Evolutionary conservation across 1,140 invertebrate species (phyloP).

Genomic region (Eupristina koningsbergeri): DNA sequence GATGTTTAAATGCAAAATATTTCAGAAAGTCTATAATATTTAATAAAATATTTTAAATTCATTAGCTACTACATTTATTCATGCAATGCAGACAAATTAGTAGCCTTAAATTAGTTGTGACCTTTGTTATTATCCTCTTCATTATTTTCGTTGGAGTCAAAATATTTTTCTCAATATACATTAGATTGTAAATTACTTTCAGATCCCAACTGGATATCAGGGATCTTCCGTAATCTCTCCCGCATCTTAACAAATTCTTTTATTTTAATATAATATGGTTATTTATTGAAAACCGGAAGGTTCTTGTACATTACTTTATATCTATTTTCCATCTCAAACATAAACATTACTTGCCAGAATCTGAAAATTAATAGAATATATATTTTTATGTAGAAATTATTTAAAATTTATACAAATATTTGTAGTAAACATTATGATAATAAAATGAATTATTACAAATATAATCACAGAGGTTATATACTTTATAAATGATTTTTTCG

Average conservation of each 20-base stretch:
- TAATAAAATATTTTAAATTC: background rate
- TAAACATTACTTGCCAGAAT: background rate
- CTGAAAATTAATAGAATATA: slow-evolving; percentile 14
- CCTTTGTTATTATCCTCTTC: background rate
- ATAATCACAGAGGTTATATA: no score
- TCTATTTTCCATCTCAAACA: slow-evolving; percentile 33
- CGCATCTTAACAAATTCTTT: slow-evolving; percentile 63
- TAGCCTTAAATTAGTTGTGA: background rate
- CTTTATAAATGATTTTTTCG: no score
- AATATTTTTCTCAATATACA: background rate
- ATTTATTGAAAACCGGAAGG: background rate
- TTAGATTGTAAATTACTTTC: slow-evolving; percentile 16
- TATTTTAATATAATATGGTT: background rate
- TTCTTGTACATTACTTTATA: background rate
- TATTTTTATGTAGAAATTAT: no score
- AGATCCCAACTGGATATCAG: slow-evolving; percentile 64
- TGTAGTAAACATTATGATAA: no score
- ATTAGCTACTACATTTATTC: background rate
- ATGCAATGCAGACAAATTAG: slow-evolving; percentile 20
- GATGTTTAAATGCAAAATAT: slow-evolving; percentile 5
- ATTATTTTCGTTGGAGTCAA: slow-evolving; percentile 22
- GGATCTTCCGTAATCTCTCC: slow-evolving; percentile 64
- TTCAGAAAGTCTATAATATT: background rate
- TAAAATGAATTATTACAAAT: no score
- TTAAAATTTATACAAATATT: no score